Base-by-base conservation (phyloP, 2,888 invertebrate species). In the Tinea trinotella region DNA sequence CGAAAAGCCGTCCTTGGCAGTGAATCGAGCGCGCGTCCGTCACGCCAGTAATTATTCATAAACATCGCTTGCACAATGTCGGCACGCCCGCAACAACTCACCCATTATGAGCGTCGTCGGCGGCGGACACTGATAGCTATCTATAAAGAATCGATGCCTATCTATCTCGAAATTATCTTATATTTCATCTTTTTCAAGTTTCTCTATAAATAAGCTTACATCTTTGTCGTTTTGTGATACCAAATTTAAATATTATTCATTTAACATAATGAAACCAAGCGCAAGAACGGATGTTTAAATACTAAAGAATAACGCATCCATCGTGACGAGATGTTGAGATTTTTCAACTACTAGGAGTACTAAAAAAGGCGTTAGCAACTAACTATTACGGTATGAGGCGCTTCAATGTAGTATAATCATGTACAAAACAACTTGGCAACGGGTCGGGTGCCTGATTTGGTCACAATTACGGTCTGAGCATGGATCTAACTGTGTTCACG, bases 1-100 rank as follows among this genome's bases (percentile, higher is more conserved):
- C 76, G 75, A 75, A 73, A 74, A 66, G 66, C 65, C 76, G 76
- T 76, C 77, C 76, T 77, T 76, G 77, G 70, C 76, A 76, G 65
- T 77, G 76, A 74, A 73, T 66, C 67, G 65, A 66, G 65, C 66
- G 64, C 61, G 60, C 68, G 70, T 72, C 67, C 71, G 68, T 72
- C 70, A 70, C 62, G 64, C 62, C 64, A 64, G 67, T 67, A 68
- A 71, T 76, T 72, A 75, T 70, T 74, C 72, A 75, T 70, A 68
- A 67, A 44, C 54, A 53, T 62, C 63, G 64, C 64, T 74, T 72
- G 68, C 76, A 64, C 75, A 74, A 75, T 67, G 56, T 59, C 59
- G 61, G 62, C 60, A n/a, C 30, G 40, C 18, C 62, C 64, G 58
- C 60, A 62, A 19, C 35, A 34, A 30, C 40, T 20, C 54, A 44